Evolutionary conservation across 2,113 vertebrate species (phyloP).

Genomic region (Choloepus hoffmanni): DNA sequence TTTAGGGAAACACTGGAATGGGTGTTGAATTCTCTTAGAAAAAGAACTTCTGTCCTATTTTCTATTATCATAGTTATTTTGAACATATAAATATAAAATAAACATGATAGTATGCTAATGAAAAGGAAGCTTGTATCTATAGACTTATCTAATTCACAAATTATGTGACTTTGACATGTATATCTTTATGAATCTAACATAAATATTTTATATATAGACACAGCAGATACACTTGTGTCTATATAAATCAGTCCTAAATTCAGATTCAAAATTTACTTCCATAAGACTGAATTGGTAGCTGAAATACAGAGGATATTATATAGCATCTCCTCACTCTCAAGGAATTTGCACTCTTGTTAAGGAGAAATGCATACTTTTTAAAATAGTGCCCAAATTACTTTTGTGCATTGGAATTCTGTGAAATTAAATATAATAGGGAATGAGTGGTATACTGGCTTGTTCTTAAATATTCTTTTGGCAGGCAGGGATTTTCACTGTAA

Average conservation of each 20-base stretch:
- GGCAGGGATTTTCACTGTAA: neutral
- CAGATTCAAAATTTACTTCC: neutral
- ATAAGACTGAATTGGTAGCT: neutral
- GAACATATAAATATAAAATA: neutral
- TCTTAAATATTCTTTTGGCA: neutral
- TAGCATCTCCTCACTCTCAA: neutral
- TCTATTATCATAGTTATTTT: neutral
- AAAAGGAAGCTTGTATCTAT: neutral
- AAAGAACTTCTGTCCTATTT: neutral
- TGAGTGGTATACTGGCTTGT: neutral
- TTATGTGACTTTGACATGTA: neutral
- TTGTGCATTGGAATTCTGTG: neutral
- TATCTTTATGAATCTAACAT: neutral
- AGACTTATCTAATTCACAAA: neutral
- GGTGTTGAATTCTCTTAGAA: neutral
- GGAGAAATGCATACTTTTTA: neutral
- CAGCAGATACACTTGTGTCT: neutral
- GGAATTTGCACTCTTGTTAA: neutral
- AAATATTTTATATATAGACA: neutral
- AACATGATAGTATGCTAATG: neutral
- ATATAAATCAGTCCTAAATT: constrained; percentile 13
- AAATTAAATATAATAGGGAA: neutral
- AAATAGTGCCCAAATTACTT: neutral
- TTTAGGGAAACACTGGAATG: neutral
- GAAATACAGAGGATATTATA: neutral